Conservation (phyloP, 2,888 invertebrate species). For the Rhabditoides inermis region DNA sequence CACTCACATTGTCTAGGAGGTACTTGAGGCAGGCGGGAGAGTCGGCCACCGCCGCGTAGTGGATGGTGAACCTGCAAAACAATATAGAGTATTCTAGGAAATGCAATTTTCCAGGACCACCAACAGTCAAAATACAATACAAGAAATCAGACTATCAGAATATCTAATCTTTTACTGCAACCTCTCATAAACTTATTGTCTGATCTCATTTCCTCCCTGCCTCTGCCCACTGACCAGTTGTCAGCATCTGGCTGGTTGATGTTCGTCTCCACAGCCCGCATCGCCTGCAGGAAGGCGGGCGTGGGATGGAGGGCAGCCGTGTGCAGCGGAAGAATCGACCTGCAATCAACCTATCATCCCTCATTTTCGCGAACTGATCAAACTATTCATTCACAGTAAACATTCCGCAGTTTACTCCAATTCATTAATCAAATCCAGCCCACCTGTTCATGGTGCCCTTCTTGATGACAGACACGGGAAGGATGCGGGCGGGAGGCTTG, state of each 20-base stretch:
- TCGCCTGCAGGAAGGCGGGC: constrained; percentile 21
- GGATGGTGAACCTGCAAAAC: constrained; percentile 53
- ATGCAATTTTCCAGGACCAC: too few relatives aligned
- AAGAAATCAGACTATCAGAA: neutral
- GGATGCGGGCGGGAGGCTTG: constrained; percentile 47
- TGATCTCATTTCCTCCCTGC: too few relatives aligned
- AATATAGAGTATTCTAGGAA: too few relatives aligned
- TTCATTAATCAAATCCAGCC: too few relatives aligned
- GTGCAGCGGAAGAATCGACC: constrained; percentile 59
- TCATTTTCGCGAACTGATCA: too few relatives aligned
- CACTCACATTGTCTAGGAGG: constrained; percentile 23
- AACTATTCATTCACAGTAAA: too few relatives aligned
- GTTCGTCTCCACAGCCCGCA: constrained; percentile 56
- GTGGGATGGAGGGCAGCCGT: constrained; percentile 58
- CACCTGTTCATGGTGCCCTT: constrained; percentile 32
- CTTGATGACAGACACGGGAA: constrained; percentile 54
- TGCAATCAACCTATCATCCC: too few relatives aligned
- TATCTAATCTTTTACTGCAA: neutral
- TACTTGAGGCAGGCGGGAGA: constrained; percentile 55
- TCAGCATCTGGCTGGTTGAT: constrained; percentile 55
- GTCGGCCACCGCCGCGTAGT: constrained; percentile 59
- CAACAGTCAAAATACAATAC: too few relatives aligned
- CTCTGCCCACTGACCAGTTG: constrained; percentile 50
- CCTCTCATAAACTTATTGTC: neutral
- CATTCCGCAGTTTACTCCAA: too few relatives aligned